These are phyloP conservation scores for Leptopilina myrica DNA, from an alignment of 2,888 invertebrate genomes.

Conservation along the genomic window DNA sequence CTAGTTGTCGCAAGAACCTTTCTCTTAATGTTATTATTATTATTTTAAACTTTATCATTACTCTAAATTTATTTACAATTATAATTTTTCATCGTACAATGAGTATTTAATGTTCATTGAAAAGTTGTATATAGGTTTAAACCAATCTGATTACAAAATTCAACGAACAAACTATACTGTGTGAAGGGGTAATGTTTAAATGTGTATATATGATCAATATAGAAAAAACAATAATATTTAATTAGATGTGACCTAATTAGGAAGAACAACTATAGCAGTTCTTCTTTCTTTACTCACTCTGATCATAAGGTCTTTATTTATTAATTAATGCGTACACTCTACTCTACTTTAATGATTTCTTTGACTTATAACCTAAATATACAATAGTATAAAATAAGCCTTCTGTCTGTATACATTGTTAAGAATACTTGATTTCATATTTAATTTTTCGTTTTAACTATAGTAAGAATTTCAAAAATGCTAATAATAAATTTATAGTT, in stretches of 20 bases:
- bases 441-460: too few species aligned
- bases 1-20: too few species aligned
- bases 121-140: too few species aligned
- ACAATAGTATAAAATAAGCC: neutral
- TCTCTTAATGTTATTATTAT: too few species aligned
- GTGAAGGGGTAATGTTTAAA: neutral
- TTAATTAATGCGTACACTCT: conserved; percentile 2
- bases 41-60: too few species aligned
- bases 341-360: neutral
- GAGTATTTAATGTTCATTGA: too few species aligned
- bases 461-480: too few species aligned
- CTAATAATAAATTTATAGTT: too few species aligned
- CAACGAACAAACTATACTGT: neutral
- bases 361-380: conserved; percentile 4
- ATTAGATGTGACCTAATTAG: neutral
- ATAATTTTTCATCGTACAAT: too few species aligned
- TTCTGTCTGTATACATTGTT: too few species aligned
- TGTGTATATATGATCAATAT: neutral
- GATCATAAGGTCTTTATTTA: conserved; percentile 7
- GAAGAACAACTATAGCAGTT: neutral
- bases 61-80: too few species aligned
- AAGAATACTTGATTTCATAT: too few species aligned
- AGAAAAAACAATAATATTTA: neutral
- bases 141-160: neutral
- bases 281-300: neutral